phyloP scores from a whole-genome alignment of 2,797 vertebrate genomes.

The Tinamus major region DNA sequence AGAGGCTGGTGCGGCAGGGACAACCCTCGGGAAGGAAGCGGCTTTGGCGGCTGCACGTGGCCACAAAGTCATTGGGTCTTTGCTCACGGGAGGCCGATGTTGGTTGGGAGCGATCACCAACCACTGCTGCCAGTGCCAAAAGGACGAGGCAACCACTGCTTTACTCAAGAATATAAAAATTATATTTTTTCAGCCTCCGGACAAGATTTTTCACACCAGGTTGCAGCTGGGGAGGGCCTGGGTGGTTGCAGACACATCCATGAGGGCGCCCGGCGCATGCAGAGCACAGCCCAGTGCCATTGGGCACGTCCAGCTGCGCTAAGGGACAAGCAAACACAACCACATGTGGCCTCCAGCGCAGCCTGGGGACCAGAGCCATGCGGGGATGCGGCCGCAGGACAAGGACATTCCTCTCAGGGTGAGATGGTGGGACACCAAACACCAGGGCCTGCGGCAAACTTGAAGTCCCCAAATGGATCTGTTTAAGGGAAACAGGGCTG shows the following conservation, averaged over 20 bases:
- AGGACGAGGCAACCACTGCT: neutral
- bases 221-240: neutral
- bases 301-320: neutral
- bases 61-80: neutral
- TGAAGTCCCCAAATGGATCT: neutral
- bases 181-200: neutral
- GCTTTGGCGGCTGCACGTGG: neutral
- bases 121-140: fast-evolving
- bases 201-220: neutral
- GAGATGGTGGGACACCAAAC: fast-evolving
- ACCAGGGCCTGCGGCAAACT: neutral
- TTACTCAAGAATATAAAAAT: fast-evolving
- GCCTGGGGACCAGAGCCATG: neutral
- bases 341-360: neutral
- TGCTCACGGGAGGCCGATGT: fast-evolving
- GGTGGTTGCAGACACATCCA: neutral
- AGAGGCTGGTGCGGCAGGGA: neutral
- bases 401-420: neutral
- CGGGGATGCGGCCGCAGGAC: neutral
- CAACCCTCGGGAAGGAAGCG: neutral
- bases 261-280: neutral
- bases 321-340: neutral
- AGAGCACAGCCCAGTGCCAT: neutral
- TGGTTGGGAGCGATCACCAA: fast-evolving
- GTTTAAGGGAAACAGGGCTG: neutral